Evolutionary conservation across 2,113 vertebrate species (phyloP).

Genomic region (Kobus ellipsiprymnus): DNA sequence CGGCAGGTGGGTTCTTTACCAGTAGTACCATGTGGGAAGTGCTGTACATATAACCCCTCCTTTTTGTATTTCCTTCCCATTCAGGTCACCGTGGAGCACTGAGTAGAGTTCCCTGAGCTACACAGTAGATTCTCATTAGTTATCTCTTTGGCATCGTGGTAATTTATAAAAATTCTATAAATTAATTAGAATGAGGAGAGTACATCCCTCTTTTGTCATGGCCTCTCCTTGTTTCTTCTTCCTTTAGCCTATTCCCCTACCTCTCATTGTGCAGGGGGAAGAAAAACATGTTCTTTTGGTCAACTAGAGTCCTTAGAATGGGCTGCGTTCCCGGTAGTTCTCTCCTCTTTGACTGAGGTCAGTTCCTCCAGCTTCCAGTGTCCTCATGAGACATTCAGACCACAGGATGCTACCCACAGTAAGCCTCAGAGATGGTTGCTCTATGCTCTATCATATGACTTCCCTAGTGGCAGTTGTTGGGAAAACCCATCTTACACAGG

Average conservation of each 20-base stretch:
- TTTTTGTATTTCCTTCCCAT: background rate
- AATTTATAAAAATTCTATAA: background rate
- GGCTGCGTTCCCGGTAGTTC: background rate
- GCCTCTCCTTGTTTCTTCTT: background rate
- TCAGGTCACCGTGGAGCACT: rapidly evolving
- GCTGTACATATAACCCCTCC: background rate
- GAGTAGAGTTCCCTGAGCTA: background rate
- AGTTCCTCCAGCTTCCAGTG: background rate
- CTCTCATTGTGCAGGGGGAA: background rate
- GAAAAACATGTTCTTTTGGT: background rate
- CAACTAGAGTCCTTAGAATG: background rate
- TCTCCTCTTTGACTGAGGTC: background rate
- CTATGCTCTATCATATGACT: background rate
- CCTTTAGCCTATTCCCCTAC: background rate
- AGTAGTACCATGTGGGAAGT: background rate
- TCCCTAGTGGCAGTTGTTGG: background rate
- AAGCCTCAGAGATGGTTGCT: background rate
- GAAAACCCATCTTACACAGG: background rate
- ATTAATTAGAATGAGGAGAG: background rate
- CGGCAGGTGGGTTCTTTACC: background rate
- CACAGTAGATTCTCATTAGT: background rate
- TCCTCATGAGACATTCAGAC: background rate
- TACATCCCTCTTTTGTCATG: background rate
- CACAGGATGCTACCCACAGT: background rate
- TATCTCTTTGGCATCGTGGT: background rate